Conservation (phyloP, 2,113 vertebrate genomes). For the Capreolus pygargus region DNA sequence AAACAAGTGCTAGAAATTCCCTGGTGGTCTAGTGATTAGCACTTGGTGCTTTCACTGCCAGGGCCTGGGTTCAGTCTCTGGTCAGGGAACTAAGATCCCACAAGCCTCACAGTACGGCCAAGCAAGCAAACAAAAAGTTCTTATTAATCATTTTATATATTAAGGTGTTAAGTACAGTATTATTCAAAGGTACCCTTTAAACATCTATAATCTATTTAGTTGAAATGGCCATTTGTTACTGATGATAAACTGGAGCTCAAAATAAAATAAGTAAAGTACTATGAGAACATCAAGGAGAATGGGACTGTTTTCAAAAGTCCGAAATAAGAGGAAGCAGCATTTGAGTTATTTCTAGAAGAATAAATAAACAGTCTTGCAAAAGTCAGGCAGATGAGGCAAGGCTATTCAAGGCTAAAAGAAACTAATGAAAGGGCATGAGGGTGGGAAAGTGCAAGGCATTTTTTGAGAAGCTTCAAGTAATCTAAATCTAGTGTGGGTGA, state of each 20-base stretch:
- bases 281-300: constrained; percentile 28
- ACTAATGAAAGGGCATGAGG: neutral
- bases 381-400: constrained; percentile 25
- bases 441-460: neutral
- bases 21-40: neutral
- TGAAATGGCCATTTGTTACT: neutral
- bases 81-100: neutral
- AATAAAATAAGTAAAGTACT: constrained; percentile 34
- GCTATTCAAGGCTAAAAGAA: constrained; percentile 29
- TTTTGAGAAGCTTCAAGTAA: neutral
- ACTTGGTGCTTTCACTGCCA: neutral
- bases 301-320: constrained; percentile 7
- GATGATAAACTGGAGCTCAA: constrained; percentile 13
- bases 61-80: neutral
- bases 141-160: constrained; percentile 5
- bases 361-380: constrained; percentile 44
- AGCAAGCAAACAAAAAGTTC: neutral
- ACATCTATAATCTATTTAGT: constrained; percentile 1
- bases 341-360: constrained; percentile 54
- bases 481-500: neutral
- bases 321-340: constrained; percentile 35
- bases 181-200: neutral
- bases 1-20: neutral
- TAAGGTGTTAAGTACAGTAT: constrained; percentile 5
- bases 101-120: neutral